Evolutionary conservation across 2,113 vertebrate species (phyloP).

Genomic region (Ophthalmolycus amberensis): DNA sequence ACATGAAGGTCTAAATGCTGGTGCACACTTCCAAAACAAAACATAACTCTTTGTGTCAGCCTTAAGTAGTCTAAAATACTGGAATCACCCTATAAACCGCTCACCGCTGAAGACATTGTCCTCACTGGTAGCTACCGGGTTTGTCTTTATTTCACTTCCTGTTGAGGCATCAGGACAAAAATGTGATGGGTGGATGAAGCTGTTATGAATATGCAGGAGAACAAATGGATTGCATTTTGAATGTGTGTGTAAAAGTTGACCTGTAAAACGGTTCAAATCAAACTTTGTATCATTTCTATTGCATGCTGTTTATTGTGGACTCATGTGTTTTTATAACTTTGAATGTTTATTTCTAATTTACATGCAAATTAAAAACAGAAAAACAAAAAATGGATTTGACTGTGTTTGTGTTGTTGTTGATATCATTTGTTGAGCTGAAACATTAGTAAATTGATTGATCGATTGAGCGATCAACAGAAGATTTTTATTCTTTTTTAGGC

Average conservation of each 20-base stretch:
- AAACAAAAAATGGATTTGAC: not conserved
- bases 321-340: constrained; percentile 5
- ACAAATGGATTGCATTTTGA: constrained; percentile 4
- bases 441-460: not conserved
- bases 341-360: not conserved
- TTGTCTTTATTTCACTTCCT: not conserved
- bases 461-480: not conserved
- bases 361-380: not conserved
- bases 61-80: not conserved
- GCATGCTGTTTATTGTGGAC: not conserved
- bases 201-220: constrained; percentile 16
- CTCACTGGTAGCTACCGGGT: too few relatives aligned
- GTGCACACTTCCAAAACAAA: not conserved
- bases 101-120: not conserved
- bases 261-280: not conserved
- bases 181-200: constrained; percentile 17
- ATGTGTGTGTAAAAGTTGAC: constrained; percentile 11
- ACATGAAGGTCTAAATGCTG: not conserved
- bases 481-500: not conserved
- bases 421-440: not conserved
- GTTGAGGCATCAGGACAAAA: not conserved
- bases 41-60: too few relatives aligned
- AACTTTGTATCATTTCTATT: not conserved
- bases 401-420: not conserved
- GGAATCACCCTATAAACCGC: not conserved